A percentile compares a stretch with the other conserved stretches of the same genome.
These are phyloP conservation scores for Luperina testacea DNA, from an alignment of 2,888 invertebrate species.

Conservation along the genomic window DNA sequence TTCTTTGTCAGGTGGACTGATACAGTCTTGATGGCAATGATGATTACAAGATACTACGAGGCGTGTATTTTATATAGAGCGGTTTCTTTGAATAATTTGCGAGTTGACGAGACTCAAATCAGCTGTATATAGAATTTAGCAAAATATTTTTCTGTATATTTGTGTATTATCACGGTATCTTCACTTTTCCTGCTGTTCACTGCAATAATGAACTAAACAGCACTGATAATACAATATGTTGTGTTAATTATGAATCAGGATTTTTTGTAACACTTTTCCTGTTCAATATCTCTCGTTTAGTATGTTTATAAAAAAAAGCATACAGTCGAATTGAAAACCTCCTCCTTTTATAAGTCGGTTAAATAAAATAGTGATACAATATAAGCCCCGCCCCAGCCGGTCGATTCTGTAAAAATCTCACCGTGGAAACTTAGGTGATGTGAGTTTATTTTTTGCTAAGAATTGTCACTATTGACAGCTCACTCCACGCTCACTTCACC, in stretches of 20 bases:
- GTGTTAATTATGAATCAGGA: background rate
- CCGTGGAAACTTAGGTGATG: too few species aligned
- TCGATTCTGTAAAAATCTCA: too few species aligned
- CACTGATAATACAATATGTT: background rate
- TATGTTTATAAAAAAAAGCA: background rate
- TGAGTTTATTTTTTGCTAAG: too few species aligned
- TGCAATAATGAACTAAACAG: conserved; percentile 1
- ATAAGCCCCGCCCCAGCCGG: background rate
- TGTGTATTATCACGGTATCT: background rate
- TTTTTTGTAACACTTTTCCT: conserved; percentile 9
- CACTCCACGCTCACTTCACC: too few species aligned
- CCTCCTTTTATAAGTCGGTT: too few species aligned
- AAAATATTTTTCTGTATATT: background rate
- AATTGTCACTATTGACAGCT: too few species aligned
- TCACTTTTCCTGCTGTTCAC: background rate
- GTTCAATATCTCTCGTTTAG: background rate
- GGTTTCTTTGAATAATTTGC: background rate
- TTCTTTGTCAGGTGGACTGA: too few species aligned
- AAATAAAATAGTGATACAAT: background rate
- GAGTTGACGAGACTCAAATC: background rate
- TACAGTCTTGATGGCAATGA: background rate
- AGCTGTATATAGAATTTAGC: background rate
- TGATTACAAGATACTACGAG: background rate
- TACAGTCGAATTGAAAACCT: too few species aligned
- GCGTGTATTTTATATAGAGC: background rate